phyloP scores from a whole-genome alignment of 1,140 invertebrate genomes.

The Dolichoris vasculosae region DNA sequence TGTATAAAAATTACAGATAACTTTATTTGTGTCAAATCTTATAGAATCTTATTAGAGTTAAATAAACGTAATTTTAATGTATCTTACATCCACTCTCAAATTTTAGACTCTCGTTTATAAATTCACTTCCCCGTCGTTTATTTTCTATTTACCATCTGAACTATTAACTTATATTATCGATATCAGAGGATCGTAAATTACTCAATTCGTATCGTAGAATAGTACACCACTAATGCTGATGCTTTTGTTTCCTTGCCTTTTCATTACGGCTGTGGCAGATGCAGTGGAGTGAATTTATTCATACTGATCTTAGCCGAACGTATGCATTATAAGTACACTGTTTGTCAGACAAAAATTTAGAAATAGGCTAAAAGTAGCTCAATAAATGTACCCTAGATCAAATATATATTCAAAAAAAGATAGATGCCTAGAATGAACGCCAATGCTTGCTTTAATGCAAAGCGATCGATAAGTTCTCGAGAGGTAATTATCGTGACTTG shows the following conservation, averaged over 20 bases:
- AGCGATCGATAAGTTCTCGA: constrained; percentile 65
- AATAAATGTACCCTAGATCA: constrained; percentile 68
- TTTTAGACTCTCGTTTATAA: constrained; percentile 41
- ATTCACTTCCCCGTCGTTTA: neutral
- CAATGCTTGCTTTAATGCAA: constrained; percentile 63
- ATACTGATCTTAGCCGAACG: constrained; percentile 40
- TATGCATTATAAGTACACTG: constrained; percentile 50
- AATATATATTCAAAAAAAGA: constrained; percentile 26
- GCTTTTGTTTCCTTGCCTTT: constrained; percentile 64
- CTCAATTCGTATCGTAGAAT: constrained; percentile 64
- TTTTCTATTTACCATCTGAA: neutral
- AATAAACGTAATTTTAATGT: neutral
- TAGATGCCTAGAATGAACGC: constrained; percentile 51
- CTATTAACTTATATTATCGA: constrained; percentile 32
- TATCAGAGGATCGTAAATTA: constrained; percentile 58
- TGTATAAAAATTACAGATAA: too few species aligned
- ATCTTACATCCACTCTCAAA: constrained; percentile 55
- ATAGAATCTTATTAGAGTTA: too few species aligned
- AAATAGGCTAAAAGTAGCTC: constrained; percentile 72
- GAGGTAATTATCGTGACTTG: constrained; percentile 64
- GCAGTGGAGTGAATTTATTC: constrained; percentile 55
- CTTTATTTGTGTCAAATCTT: too few species aligned
- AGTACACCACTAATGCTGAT: constrained; percentile 56
- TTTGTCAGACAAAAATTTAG: constrained; percentile 61
- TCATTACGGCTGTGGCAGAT: constrained; percentile 54